phyloP scores from a whole-genome alignment of 2,888 invertebrate genomes.

The Galerucella nymphaeae region DNA sequence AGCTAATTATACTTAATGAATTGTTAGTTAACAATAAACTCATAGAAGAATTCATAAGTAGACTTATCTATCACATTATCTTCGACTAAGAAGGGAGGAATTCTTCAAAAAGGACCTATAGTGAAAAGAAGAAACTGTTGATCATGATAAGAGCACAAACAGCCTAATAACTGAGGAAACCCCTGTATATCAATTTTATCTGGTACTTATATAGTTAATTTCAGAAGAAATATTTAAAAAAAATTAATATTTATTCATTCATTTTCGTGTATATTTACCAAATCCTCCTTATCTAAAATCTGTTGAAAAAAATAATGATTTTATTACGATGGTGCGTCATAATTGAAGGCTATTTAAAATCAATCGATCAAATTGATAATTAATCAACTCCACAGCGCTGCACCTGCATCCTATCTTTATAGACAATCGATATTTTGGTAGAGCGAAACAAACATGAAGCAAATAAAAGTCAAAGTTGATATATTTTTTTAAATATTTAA shows the following conservation, averaged over 20 bases:
- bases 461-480: conserved; percentile 27
- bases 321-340: conserved; percentile 49
- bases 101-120: too few species aligned
- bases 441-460: background rate
- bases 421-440: conserved; percentile 25
- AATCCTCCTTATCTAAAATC: conserved; percentile 35
- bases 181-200: too few species aligned
- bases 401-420: conserved; percentile 45
- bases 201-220: background rate
- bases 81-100: too few species aligned
- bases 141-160: too few species aligned
- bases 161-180: too few species aligned
- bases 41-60: background rate
- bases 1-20: background rate
- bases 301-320: conserved; percentile 46
- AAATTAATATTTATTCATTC: conserved; percentile 6
- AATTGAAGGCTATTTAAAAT: conserved; percentile 54
- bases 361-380: conserved; percentile 56
- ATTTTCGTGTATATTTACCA: conserved; percentile 12
- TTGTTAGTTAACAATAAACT: background rate
- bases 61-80: too few species aligned
- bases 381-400: conserved; percentile 54
- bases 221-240: background rate
- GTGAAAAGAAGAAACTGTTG: too few species aligned
- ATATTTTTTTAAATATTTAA: too few species aligned